Conservation (phyloP, 2,888 invertebrate genomes). For the Eledone cirrhosa region DNA sequence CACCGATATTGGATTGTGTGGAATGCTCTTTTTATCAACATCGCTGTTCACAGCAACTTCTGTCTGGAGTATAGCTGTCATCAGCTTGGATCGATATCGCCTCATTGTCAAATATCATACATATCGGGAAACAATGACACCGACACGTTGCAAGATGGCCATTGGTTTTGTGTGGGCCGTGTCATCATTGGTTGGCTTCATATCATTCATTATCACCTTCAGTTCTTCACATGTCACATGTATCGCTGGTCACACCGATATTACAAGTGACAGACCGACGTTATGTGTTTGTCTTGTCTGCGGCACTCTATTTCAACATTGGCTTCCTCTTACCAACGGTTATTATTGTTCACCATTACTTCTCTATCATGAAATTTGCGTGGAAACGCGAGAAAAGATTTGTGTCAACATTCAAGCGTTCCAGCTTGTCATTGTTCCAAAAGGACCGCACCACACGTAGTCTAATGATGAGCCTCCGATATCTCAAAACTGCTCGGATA, state of each 20-base stretch:
- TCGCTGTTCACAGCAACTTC: conserved; percentile 14
- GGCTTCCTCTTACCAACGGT: conserved; percentile 20
- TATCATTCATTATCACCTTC: conserved; percentile 17
- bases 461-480: background rate
- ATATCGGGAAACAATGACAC: background rate
- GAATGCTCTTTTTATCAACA: background rate
- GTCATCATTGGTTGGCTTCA: background rate
- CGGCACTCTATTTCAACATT: background rate
- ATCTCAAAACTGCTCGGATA: conserved; percentile 9
- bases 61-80: conserved; percentile 14
- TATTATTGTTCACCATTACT: conserved; percentile 10
- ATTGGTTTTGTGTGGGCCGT: conserved; percentile 22
- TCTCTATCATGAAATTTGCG: background rate
- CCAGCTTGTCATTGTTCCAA: background rate
- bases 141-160: conserved; percentile 9
- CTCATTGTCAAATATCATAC: conserved; percentile 11
- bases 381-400: conserved; percentile 25
- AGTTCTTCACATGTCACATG: background rate
- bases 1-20: background rate
- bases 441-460: background rate
- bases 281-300: conserved; percentile 3
- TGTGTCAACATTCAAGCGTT: conserved; percentile 1
- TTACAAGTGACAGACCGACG: background rate
- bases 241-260: background rate
- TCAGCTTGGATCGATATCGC: conserved; percentile 15